Conservation (phyloP, 1,140 invertebrate species). For the Drosophila sp. region DNA sequence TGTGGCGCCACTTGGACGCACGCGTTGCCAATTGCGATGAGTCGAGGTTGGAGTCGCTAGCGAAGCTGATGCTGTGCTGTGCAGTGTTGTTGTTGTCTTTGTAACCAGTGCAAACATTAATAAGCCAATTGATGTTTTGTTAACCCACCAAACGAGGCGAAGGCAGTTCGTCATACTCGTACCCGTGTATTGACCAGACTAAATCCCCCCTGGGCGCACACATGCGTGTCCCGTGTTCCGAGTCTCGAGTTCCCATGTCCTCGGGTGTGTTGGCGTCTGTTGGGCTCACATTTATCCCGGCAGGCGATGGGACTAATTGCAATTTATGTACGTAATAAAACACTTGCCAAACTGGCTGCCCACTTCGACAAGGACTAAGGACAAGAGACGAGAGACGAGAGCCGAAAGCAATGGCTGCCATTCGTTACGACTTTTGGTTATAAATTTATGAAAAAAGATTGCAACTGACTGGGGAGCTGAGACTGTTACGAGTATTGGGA, state of each 20-base stretch:
- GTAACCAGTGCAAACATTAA: slow-evolving; percentile 67
- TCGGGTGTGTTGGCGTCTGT: slow-evolving; percentile 36
- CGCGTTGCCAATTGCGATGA: slow-evolving; percentile 56
- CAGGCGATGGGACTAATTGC: slow-evolving; percentile 76
- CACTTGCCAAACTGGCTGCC: slow-evolving; percentile 68
- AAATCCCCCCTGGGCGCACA: slow-evolving; percentile 52
- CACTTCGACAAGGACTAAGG: slow-evolving; percentile 27
- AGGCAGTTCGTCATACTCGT: slow-evolving; percentile 56
- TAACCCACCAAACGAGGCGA: slow-evolving; percentile 59
- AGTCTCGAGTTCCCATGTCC: too few relatives aligned
- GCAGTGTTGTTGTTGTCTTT: slow-evolving; percentile 39
- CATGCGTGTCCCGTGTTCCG: slow-evolving; percentile 66
- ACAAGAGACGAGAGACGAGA: neutral
- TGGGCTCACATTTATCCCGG: slow-evolving; percentile 68
- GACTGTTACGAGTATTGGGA: neutral
- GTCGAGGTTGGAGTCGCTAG: too few relatives aligned
- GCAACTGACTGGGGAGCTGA: slow-evolving; percentile 24
- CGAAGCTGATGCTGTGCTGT: slow-evolving; percentile 21
- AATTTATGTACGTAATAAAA: slow-evolving; percentile 83
- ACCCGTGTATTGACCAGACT: slow-evolving; percentile 26
- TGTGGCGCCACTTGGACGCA: slow-evolving; percentile 67
- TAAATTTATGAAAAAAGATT: slow-evolving; percentile 80
- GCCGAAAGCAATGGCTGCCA: slow-evolving; percentile 19
- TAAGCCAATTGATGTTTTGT: slow-evolving; percentile 83
- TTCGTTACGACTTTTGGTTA: slow-evolving; percentile 74